Conservation (phyloP, 2,888 invertebrate species). For the Drosophila pseudotakahashii region DNA sequence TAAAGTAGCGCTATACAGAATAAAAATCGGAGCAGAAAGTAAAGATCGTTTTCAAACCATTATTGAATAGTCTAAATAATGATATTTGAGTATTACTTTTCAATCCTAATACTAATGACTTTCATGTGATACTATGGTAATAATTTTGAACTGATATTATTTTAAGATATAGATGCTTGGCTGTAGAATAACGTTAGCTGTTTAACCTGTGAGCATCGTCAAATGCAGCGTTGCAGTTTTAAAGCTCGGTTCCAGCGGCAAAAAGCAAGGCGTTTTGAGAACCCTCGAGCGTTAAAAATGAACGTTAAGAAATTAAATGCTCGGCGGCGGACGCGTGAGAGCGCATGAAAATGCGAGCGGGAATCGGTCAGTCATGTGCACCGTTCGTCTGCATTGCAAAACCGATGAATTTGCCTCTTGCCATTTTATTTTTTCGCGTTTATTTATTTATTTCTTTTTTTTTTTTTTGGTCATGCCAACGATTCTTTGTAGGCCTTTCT, state of each 20-base stretch:
- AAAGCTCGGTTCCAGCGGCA: slow-evolving; percentile 45
- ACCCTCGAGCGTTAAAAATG: slow-evolving; percentile 16
- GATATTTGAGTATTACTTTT: too few species aligned
- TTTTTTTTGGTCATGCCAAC: slow-evolving; percentile 63
- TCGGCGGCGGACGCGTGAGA: slow-evolving; percentile 20
- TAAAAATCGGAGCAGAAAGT: too few species aligned
- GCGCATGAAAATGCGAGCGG: slow-evolving; percentile 30
- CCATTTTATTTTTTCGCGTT: slow-evolving; percentile 13
- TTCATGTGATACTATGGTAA: too few species aligned
- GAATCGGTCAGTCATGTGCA: slow-evolving; percentile 39
- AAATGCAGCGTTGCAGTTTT: slow-evolving; percentile 27
- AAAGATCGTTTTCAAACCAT: too few species aligned
- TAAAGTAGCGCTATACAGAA: too few species aligned
- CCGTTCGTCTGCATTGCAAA: slow-evolving; percentile 57
- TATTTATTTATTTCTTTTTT: not conserved
- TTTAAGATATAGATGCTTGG: slow-evolving; percentile 1
- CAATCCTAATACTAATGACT: too few species aligned
- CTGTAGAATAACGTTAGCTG: slow-evolving; percentile 8
- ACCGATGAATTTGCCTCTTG: slow-evolving; percentile 35
- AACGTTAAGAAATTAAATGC: slow-evolving; percentile 2
- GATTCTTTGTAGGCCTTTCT: slow-evolving; percentile 56
- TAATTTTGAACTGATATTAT: too few species aligned
- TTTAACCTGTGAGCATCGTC: slow-evolving; percentile 30
- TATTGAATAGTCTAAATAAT: too few species aligned
- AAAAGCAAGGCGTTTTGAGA: slow-evolving; percentile 10